phyloP scores from a whole-genome alignment of 2,113 vertebrate genomes.

The Brachypodius melanocephalos region DNA sequence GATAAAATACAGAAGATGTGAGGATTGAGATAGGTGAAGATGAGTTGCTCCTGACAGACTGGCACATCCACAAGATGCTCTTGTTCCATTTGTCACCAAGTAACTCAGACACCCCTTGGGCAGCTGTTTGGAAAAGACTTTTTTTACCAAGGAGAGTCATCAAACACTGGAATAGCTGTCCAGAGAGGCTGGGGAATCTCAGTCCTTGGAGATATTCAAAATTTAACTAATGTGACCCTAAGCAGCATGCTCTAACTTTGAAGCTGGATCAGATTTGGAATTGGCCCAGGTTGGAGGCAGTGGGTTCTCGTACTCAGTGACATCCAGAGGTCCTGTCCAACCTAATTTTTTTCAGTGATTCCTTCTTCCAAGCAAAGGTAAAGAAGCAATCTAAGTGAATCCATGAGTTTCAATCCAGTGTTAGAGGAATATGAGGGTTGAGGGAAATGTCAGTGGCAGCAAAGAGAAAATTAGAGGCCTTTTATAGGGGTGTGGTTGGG shows the following conservation, averaged over 20 bases:
- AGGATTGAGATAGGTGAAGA: neutral
- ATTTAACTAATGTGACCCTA: neutral
- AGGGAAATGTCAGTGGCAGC: neutral
- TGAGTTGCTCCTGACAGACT: neutral
- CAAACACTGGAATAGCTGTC: neutral
- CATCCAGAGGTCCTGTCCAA: neutral
- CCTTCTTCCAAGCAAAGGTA: neutral
- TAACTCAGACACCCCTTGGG: neutral
- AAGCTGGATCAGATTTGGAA: neutral
- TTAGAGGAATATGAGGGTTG: neutral
- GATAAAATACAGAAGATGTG: neutral
- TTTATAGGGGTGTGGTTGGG: neutral
- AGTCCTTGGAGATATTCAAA: neutral
- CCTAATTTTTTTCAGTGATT: neutral
- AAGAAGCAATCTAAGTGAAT: neutral
- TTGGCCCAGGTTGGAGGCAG: neutral
- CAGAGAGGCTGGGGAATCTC: neutral
- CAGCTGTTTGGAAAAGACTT: neutral
- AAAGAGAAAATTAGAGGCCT: neutral
- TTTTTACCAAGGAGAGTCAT: neutral
- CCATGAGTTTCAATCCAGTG: neutral
- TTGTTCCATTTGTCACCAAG: neutral
- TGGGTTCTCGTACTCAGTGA: neutral
- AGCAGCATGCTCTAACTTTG: neutral
- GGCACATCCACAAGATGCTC: neutral